Base-by-base conservation (phyloP, 2,888 invertebrate genomes). In the Troides helena region DNA sequence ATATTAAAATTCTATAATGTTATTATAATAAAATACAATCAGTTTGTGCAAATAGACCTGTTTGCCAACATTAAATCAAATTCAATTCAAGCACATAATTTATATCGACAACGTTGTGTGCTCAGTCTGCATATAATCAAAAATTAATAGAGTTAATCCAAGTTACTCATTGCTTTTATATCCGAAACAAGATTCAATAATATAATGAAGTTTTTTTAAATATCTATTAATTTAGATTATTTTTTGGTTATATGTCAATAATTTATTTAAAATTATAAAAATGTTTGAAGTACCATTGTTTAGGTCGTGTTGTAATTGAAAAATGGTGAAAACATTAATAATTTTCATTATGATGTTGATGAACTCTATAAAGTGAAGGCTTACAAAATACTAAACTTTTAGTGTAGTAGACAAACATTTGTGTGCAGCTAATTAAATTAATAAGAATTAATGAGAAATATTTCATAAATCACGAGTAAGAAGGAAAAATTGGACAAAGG, bases 1-100 rank as follows among this genome's bases (percentile, higher is more conserved):
- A 30, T 30, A 30, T 2, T 46, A 46, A 46, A 46, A 8, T 7
- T 10, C 17, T n/a, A 53, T 7, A 5, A 53, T 65, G 46, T 62
- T 62, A 65, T 69, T 65, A 69, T 65, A 69, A 62, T 57, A 65
- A 62, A 69, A 62, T 36, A 62, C 65, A 65, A 65, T 65, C 65
- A 65, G 61, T 69, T 65, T 58, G 65, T 65, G 58, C 65, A 69
- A 65, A 69, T 65, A 69, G 65, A 65, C 65, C 65, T 23, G 62
- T 62, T 57, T 30, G 65, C 53, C 58, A 43, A 46, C 61, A 62
- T 69, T 69, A 65, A 69, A 65, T 58, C 61, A 57, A 57, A 57
- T 65, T 69, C 58, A 65, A 65, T 62, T 62, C 46, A 39, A 65
- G 62, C 65, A 62, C 60, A 65, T 69, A 58, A 62, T 69, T 69